These are phyloP conservation scores for Leptopilina boulardi DNA, from an alignment of 1,140 invertebrate genomes.

Conservation along the genomic window DNA sequence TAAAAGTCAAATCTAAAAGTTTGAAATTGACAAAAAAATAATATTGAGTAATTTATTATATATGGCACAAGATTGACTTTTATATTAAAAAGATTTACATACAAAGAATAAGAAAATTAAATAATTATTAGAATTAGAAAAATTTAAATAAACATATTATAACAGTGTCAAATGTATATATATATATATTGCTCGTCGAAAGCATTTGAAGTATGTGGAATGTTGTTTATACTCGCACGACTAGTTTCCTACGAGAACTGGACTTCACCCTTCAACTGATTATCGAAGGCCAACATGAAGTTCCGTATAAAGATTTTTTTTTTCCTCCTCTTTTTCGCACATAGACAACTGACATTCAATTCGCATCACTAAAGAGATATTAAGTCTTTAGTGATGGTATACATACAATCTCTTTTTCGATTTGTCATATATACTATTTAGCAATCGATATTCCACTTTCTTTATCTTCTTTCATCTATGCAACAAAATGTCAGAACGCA, in stretches of 20 bases:
- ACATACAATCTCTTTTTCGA: too few species aligned
- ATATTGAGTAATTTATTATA: too few species aligned
- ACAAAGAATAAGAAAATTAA: not conserved
- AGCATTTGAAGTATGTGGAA: constrained; percentile 21
- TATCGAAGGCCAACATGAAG: constrained; percentile 17
- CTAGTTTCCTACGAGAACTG: constrained; percentile 13
- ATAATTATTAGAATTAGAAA: not conserved
- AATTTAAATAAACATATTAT: not conserved
- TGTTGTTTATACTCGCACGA: constrained; percentile 23
- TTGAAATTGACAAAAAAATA: too few species aligned
- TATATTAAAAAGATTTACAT: too few species aligned
- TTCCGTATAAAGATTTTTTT: constrained; percentile 14
- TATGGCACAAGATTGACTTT: too few species aligned
- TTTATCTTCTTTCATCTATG: constrained; percentile 8
- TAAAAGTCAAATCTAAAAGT: too few species aligned
- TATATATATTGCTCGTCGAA: not conserved
- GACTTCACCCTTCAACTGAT: constrained; percentile 28
- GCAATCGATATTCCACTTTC: not conserved
- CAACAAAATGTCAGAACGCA: not conserved
- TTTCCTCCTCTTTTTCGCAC: not conserved
- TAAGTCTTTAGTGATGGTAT: too few species aligned
- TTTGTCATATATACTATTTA: not conserved
- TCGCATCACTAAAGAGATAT: not conserved
- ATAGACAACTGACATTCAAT: not conserved
- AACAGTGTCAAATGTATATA: not conserved